Percentiles rank a stretch among this genome's conserved stretches.
phyloP scores from a whole-genome alignment of 2,113 vertebrate species.

The Dromas ardeola region DNA sequence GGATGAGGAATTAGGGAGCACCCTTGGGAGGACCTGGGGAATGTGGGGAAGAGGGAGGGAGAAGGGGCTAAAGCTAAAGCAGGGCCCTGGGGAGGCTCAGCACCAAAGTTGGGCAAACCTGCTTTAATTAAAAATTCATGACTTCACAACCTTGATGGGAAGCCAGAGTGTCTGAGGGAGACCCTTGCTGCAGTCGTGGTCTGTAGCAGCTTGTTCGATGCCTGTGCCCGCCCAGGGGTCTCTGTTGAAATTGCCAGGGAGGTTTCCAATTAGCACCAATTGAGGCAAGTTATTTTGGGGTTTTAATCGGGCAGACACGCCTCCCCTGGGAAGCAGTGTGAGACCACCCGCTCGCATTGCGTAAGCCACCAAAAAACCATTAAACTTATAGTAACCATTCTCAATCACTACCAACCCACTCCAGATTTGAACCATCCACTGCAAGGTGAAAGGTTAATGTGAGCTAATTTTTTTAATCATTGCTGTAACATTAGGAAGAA shows the following conservation, averaged over 20 bases:
- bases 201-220: neutral
- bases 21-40: neutral
- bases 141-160: neutral
- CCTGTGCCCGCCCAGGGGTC: neutral
- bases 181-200: neutral
- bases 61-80: neutral
- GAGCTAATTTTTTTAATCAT: conserved; percentile 49
- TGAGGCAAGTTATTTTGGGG: neutral
- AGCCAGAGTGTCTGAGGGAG: neutral
- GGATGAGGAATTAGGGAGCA: neutral
- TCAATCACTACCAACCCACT: neutral
- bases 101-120: neutral
- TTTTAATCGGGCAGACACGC: neutral
- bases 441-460: conserved; percentile 29
- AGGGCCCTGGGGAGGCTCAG: neutral
- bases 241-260: neutral
- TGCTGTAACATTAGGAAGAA: conserved; percentile 58
- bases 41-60: neutral
- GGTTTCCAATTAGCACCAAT: conserved; percentile 25
- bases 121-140: neutral
- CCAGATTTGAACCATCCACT: conserved; percentile 35
- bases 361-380: neutral
- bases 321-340: neutral
- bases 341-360: neutral
- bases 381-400: neutral